These are phyloP conservation scores for Medauroidea extradentata DNA, from an alignment of 1,140 invertebrate genomes.

Conservation along the genomic window DNA sequence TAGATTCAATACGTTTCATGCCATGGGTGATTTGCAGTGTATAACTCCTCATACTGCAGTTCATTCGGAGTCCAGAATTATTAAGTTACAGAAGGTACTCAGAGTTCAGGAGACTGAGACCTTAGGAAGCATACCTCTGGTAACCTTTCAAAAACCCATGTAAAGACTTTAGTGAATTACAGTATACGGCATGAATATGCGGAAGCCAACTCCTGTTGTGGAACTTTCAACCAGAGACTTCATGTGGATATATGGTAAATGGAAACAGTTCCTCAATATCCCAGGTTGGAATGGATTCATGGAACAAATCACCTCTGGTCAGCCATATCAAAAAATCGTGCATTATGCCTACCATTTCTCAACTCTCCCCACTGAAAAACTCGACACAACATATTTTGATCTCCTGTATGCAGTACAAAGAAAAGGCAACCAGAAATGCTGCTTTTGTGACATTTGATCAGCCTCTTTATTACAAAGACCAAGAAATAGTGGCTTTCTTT, in stretches of 20 bases:
- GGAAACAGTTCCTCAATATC: constrained; percentile 11
- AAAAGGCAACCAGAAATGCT: constrained; percentile 16
- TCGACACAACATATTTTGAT: constrained; percentile 20
- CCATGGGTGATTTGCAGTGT: constrained; percentile 15
- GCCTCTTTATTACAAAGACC: constrained; percentile 40
- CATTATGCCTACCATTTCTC: constrained; percentile 21
- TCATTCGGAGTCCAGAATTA: constrained; percentile 14
- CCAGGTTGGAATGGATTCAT: constrained; percentile 32
- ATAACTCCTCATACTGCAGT: constrained; percentile 16
- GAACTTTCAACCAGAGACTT: neutral
- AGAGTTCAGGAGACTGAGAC: neutral
- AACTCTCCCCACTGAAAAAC: constrained; percentile 16
- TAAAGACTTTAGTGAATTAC: no score
- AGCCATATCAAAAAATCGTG: constrained; percentile 16
- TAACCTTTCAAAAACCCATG: neutral
- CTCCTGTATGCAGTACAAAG: constrained; percentile 16
- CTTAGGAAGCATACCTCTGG: neutral
- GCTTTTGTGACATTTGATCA: constrained; percentile 28
- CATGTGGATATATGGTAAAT: constrained; percentile 21
- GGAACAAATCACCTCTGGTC: constrained; percentile 19
- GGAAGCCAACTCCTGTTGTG: no score
- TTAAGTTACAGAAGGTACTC: neutral
- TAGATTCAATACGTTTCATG: constrained; percentile 30
- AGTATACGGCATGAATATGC: no score
- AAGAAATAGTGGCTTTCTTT: constrained; percentile 35